phyloP scores from a whole-genome alignment of 2,888 invertebrate species.

The Andrena praecox region DNA sequence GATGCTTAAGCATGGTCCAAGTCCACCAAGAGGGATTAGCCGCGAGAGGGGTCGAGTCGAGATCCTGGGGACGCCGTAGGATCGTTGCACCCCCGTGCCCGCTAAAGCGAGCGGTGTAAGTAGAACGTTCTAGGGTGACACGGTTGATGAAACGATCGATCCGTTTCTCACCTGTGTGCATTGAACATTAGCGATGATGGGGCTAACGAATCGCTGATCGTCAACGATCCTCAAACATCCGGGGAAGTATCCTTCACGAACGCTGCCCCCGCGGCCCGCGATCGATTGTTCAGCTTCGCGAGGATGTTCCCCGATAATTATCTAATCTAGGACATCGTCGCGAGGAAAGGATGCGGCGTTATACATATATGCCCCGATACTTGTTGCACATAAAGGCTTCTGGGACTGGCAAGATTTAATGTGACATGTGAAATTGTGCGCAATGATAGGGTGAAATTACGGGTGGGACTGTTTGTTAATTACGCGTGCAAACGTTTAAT shows the following conservation, averaged over 20 bases:
- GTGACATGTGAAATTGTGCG: too few relatives aligned
- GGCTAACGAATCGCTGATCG: conserved; percentile 16
- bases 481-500: background rate
- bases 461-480: too few relatives aligned
- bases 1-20: conserved; percentile 63
- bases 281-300: background rate
- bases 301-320: background rate
- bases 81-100: conserved; percentile 24
- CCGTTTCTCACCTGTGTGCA: conserved; percentile 45
- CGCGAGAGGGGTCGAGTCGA: conserved; percentile 8
- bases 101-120: conserved; percentile 40
- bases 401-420: background rate
- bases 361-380: conserved; percentile 14
- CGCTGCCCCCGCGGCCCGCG: too few relatives aligned
- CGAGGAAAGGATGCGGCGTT: background rate
- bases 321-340: background rate
- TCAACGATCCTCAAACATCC: background rate
- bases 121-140: conserved; percentile 50
- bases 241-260: background rate
- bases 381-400: conserved; percentile 31
- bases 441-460: too few relatives aligned
- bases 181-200: conserved; percentile 23
- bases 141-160: conserved; percentile 54
- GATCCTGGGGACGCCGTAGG: conserved; percentile 39
- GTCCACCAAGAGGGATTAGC: conserved; percentile 49